A percentile compares a stretch with the other conserved stretches of the same genome.
phyloP scores from a whole-genome alignment of 2,113 vertebrate species.

The Nerophis lumbriciformis region DNA sequence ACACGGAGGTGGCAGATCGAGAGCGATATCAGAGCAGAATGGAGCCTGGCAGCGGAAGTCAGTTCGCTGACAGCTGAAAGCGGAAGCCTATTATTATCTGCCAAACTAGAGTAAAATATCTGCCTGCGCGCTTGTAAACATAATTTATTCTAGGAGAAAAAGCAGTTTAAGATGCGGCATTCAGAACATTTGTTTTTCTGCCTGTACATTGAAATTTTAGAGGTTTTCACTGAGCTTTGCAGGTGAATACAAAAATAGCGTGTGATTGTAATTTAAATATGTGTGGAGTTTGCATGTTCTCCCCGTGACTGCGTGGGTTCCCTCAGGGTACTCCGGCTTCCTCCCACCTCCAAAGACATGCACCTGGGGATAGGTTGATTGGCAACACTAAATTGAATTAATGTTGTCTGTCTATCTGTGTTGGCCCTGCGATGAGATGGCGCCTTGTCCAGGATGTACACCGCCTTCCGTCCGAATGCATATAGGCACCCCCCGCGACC shows the following conservation, averaged over 20 bases:
- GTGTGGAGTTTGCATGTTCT: background rate
- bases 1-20: constrained; percentile 30
- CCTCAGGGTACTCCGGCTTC: no score
- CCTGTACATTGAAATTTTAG: background rate
- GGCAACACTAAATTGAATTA: no score
- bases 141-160: background rate
- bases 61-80: constrained; percentile 22
- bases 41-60: constrained; percentile 28
- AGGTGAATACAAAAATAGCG: background rate
- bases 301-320: background rate
- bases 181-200: constrained; percentile 6
- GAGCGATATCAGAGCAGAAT: constrained; percentile 34
- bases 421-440: no score
- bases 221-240: background rate
- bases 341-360: no score
- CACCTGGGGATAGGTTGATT: no score
- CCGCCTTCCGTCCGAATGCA: no score
- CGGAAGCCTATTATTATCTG: constrained; percentile 36
- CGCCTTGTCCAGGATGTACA: no score
- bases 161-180: constrained; percentile 1
- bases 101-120: constrained; percentile 19
- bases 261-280: no score
- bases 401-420: no score
- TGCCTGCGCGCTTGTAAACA: constrained; percentile 21
- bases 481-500: no score